Conservation (phyloP, 1,140 invertebrate species). For the Tribolium castaneum region DNA sequence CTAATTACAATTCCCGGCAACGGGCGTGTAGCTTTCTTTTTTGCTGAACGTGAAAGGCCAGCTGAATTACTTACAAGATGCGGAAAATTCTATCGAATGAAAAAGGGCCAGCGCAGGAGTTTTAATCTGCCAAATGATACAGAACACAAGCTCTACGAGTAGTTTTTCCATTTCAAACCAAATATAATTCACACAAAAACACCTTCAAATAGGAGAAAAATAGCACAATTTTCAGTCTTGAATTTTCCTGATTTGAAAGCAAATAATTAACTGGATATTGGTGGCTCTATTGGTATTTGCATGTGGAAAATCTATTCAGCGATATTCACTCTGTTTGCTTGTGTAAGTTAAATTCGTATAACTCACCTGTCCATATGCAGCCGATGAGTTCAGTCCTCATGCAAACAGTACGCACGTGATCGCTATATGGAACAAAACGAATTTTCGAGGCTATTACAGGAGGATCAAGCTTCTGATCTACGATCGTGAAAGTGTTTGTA, state of each 20-base stretch:
- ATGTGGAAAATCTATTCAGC: background rate
- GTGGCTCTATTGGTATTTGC: background rate
- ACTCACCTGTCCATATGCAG: constrained; percentile 76
- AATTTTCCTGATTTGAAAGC: too few relatives aligned
- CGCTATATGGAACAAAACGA: constrained; percentile 85
- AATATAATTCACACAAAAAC: too few relatives aligned
- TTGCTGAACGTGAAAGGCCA: background rate
- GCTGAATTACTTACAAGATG: too few relatives aligned
- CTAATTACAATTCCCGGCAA: background rate
- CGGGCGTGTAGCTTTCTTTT: background rate
- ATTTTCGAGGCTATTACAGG: constrained; percentile 83
- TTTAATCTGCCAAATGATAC: too few relatives aligned
- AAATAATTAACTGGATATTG: background rate
- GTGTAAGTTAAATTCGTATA: background rate
- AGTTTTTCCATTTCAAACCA: too few relatives aligned
- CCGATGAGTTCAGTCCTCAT: constrained; percentile 88
- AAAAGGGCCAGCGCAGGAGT: too few relatives aligned
- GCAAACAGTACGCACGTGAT: constrained; percentile 85
- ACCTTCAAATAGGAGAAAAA: too few relatives aligned
- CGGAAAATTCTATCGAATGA: too few relatives aligned
- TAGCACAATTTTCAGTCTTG: too few relatives aligned
- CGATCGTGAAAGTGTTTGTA: constrained; percentile 83
- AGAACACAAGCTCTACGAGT: too few relatives aligned
- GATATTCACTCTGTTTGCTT: background rate
- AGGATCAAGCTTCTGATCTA: constrained; percentile 79